phyloP scores from a whole-genome alignment of 2,113 vertebrate genomes.

The Platysternon megacephalum region DNA sequence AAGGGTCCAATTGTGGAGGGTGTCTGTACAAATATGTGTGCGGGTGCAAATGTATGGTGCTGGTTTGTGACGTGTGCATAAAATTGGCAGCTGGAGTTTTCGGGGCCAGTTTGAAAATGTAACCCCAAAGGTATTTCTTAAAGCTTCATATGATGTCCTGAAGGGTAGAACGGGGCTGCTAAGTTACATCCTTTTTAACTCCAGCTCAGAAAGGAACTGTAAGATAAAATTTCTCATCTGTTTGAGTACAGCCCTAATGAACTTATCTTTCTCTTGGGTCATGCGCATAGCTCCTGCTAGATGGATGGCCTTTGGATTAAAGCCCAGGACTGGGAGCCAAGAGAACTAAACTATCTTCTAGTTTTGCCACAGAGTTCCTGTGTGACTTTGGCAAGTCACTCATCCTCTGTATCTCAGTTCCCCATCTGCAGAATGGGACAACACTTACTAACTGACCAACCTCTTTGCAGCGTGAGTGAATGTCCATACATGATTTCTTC shows the following conservation, averaged over 20 bases:
- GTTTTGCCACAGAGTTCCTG: fast-evolving
- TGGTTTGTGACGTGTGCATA: too few species aligned
- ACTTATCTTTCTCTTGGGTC: not conserved
- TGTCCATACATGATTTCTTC: fast-evolving
- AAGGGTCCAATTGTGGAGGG: too few species aligned
- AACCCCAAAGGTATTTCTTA: too few species aligned
- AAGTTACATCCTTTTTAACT: not conserved
- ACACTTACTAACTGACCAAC: fast-evolving
- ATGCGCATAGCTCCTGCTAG: not conserved
- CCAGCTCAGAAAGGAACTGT: conserved; percentile 3
- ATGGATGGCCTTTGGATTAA: not conserved
- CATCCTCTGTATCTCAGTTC: not conserved
- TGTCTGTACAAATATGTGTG: too few species aligned
- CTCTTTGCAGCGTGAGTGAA: fast-evolving
- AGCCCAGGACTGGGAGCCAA: not conserved
- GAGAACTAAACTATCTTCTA: fast-evolving
- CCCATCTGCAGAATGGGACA: not conserved
- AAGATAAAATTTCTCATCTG: not conserved
- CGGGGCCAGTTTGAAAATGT: too few species aligned
- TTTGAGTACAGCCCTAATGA: not conserved
- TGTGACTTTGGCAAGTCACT: not conserved
- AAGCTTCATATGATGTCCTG: too few species aligned
- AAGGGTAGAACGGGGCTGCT: not conserved
- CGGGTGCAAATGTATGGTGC: too few species aligned
- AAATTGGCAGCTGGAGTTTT: too few species aligned